phyloP scores from a whole-genome alignment of 2,797 vertebrate species.

The Gymnothorax javanicus region DNA sequence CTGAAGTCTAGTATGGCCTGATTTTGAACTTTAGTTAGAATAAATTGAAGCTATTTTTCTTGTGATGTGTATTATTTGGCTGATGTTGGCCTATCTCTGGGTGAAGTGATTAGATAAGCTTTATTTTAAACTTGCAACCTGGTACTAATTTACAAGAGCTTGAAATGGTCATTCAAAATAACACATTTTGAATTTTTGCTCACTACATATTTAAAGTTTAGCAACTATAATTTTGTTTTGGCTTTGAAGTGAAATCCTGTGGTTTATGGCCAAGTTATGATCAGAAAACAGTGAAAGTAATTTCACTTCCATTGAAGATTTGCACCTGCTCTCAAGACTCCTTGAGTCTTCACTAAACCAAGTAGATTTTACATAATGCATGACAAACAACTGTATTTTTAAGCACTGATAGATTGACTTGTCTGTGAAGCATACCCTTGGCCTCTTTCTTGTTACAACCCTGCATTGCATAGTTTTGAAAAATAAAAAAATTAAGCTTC shows the following conservation, averaged over 20 bases:
- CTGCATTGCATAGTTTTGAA: background rate
- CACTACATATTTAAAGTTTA: background rate
- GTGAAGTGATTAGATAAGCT: background rate
- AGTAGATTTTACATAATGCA: background rate
- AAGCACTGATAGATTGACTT: background rate
- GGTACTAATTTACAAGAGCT: background rate
- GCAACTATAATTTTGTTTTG: background rate
- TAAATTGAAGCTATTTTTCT: background rate
- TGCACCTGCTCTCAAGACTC: background rate
- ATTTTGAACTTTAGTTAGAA: background rate
- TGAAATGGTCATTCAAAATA: background rate
- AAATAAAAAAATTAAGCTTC: background rate
- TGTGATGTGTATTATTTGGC: background rate
- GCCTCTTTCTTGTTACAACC: background rate
- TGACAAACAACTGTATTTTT: background rate
- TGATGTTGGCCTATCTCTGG: background rate
- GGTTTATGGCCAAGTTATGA: background rate
- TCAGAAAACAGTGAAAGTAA: background rate
- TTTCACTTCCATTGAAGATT: background rate
- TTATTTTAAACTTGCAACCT: background rate
- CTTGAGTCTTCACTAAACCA: background rate
- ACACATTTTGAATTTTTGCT: background rate
- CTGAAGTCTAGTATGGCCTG: background rate
- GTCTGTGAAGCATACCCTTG: background rate
- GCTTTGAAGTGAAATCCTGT: background rate